A percentile compares a stretch with the other conserved stretches of the same genome.
Evolutionary conservation across 2,888 invertebrate genomes (phyloP).

Genomic region (Taphrorychus bicolor): DNA sequence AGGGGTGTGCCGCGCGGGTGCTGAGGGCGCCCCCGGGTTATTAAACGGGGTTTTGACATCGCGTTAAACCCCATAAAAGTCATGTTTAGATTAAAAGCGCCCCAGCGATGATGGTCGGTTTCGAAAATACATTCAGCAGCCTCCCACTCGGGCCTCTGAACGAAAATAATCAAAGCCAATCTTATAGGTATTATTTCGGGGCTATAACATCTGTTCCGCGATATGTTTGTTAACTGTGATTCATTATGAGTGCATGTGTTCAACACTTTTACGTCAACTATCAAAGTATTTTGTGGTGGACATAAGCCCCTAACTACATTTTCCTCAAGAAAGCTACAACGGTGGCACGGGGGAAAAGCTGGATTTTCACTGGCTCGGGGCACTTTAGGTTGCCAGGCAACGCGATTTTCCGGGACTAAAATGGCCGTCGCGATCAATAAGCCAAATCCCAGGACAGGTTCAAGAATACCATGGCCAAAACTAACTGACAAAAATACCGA

Average conservation of each 20-base stretch:
- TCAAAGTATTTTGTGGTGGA: no score
- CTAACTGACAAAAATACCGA: no score
- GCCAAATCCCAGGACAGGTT: constrained; percentile 17
- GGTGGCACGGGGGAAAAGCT: constrained; percentile 2
- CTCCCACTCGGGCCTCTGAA: background rate
- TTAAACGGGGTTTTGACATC: constrained; percentile 24
- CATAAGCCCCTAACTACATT: no score
- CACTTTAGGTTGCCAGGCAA: constrained; percentile 31
- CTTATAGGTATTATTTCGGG: constrained; percentile 16
- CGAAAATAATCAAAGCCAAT: constrained; percentile 14
- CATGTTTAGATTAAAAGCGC: background rate
- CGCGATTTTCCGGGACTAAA: constrained; percentile 42
- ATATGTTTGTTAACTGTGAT: constrained; percentile 1
- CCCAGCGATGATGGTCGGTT: no score
- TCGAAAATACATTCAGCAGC: background rate
- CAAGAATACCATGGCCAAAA: no score
- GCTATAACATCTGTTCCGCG: constrained; percentile 11
- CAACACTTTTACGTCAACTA: no score
- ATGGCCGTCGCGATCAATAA: constrained; percentile 42
- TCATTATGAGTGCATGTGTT: constrained; percentile 18
- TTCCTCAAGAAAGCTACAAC: background rate
- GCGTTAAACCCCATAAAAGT: constrained; percentile 9
- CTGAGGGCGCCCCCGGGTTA: constrained; percentile 24
- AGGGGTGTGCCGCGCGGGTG: constrained; percentile 13
- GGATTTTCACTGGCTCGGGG: constrained; percentile 33